phyloP scores from a whole-genome alignment of 2,113 vertebrate genomes.

The Ellobius talpinus region DNA sequence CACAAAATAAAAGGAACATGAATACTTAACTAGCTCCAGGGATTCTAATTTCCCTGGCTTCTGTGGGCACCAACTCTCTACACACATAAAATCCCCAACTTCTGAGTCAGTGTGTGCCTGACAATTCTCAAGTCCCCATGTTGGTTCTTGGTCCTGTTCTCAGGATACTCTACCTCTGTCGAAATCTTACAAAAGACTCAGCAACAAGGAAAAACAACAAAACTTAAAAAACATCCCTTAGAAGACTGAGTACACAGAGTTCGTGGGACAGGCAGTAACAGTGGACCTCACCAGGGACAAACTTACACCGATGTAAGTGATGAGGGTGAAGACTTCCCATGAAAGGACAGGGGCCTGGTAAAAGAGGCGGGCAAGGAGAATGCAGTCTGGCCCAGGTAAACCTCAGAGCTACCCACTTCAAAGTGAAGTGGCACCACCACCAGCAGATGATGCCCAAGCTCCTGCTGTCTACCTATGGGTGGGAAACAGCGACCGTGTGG shows the following conservation, averaged over 20 bases:
- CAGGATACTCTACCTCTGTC: neutral
- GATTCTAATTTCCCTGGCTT: neutral
- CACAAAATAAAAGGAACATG: neutral
- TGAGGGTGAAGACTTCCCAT: neutral
- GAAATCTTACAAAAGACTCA: neutral
- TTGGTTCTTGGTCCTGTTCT: too few species aligned
- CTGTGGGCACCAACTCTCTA: neutral
- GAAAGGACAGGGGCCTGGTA: neutral
- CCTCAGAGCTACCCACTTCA: neutral
- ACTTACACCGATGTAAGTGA: neutral
- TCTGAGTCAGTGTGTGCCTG: neutral
- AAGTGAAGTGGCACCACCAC: rapidly evolving
- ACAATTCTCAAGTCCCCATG: neutral
- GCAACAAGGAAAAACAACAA: neutral
- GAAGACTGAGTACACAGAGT: neutral
- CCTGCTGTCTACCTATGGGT: neutral
- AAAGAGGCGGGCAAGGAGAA: neutral
- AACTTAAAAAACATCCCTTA: neutral
- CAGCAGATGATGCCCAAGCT: too few species aligned
- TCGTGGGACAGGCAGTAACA: too few species aligned
- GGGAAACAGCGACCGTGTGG: neutral
- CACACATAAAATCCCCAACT: neutral
- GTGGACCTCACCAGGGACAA: neutral
- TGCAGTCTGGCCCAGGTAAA: neutral
- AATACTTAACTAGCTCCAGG: neutral